Evolutionary conservation across 2,888 invertebrate species (phyloP).

Genomic region (Apotomis capreana): DNA sequence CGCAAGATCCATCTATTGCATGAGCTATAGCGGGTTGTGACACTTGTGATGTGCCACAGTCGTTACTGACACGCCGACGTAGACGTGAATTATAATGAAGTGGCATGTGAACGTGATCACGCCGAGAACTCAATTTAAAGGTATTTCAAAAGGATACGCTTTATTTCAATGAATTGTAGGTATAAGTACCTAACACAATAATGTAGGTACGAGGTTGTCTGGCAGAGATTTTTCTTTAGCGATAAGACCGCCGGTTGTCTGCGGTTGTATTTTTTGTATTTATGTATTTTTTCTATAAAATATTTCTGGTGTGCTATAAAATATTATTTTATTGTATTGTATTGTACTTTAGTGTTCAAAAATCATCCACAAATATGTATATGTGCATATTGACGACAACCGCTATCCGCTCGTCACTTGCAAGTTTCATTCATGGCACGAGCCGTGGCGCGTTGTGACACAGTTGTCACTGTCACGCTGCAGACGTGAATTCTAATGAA

Average conservation of each 20-base stretch:
- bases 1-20: background rate
- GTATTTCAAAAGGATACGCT: slow-evolving; percentile 21
- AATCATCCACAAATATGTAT: no score
- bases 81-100: slow-evolving; percentile 41
- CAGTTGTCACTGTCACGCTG: slow-evolving; percentile 42
- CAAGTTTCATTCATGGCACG: slow-evolving; percentile 10
- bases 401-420: slow-evolving; percentile 10
- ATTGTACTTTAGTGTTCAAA: no score
- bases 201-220: no score
- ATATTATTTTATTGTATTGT: no score
- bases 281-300: no score
- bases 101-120: slow-evolving; percentile 31
- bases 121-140: slow-evolving; percentile 20
- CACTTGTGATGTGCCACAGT: no score
- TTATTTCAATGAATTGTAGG: no score
- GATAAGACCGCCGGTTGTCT: no score
- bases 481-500: slow-evolving; percentile 41
- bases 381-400: background rate
- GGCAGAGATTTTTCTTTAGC: no score
- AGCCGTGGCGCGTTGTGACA: slow-evolving; percentile 37
- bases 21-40: slow-evolving; percentile 35
- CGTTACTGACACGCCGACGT: slow-evolving; percentile 39
- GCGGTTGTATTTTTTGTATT: no score
- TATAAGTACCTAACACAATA: no score
- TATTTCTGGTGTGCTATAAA: no score